phyloP scores from a whole-genome alignment of 1,140 invertebrate genomes.

The Panulirus ornatus region DNA sequence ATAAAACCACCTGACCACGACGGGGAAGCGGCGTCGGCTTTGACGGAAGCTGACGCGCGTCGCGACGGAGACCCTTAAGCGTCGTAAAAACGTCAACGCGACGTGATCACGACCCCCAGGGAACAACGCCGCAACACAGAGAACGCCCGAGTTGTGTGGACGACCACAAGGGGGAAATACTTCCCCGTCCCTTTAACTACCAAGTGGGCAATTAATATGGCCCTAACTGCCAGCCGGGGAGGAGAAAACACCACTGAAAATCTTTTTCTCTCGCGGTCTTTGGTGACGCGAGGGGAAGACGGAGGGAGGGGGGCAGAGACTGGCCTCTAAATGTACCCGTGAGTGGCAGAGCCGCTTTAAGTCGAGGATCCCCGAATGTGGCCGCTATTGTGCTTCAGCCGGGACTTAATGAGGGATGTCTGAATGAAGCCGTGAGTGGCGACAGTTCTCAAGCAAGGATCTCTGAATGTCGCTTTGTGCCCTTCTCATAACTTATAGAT shows the following conservation, averaged over 20 bases:
- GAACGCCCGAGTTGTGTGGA: too few relatives aligned
- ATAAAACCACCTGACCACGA: too few relatives aligned
- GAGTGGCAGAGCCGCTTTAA: not conserved
- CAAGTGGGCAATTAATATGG: conserved; percentile 4
- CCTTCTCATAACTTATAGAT: not conserved
- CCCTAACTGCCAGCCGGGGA: not conserved
- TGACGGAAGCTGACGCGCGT: too few relatives aligned
- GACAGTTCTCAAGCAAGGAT: too few relatives aligned
- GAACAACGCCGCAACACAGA: not conserved
- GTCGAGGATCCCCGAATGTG: not conserved
- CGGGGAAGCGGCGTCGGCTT: too few relatives aligned
- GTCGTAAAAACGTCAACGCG: too few relatives aligned
- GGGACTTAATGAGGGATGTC: conserved; percentile 1
- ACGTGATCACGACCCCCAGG: not conserved
- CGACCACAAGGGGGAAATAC: not conserved
- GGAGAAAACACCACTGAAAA: not conserved
- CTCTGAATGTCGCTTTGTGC: not conserved
- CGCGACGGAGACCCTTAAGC: too few relatives aligned
- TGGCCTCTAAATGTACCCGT: too few relatives aligned
- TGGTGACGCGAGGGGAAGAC: not conserved
- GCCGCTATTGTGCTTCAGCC: not conserved
- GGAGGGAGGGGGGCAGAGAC: too few relatives aligned
- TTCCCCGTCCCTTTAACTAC: not conserved
- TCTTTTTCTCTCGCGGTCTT: not conserved
- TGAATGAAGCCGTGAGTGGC: not conserved